Evolutionary conservation across 2,888 invertebrate species (phyloP).

Genomic region (Glyphotaelius pellucidus): DNA sequence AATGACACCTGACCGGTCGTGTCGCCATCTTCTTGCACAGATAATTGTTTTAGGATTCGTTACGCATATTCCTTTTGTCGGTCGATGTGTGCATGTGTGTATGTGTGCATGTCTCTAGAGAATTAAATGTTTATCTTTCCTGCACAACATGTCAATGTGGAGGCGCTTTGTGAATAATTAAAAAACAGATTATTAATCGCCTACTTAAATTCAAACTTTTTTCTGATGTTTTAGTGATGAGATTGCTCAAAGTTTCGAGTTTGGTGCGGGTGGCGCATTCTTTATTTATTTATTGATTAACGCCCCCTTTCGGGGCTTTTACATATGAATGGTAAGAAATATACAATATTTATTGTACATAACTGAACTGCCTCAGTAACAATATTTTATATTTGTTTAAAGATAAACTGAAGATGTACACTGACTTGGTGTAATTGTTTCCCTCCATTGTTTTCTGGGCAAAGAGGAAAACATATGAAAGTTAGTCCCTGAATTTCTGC

Average conservation of each 20-base stretch:
- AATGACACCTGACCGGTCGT: background rate
- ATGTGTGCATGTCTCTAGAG: background rate
- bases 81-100: conserved; percentile 9
- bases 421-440: too few relatives aligned
- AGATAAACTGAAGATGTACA: too few relatives aligned
- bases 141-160: background rate
- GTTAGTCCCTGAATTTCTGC: too few relatives aligned
- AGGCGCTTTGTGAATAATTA: background rate
- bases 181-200: background rate
- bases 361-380: too few relatives aligned
- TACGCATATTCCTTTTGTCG: conserved; percentile 37
- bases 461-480: too few relatives aligned
- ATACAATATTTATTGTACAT: too few relatives aligned
- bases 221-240: background rate
- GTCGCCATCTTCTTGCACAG: conserved; percentile 34
- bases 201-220: background rate
- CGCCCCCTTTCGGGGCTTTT: too few relatives aligned
- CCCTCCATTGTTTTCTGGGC: too few relatives aligned
- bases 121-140: conserved; percentile 2
- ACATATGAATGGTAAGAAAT: too few relatives aligned
- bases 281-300: too few relatives aligned
- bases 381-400: too few relatives aligned
- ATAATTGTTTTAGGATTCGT: conserved; percentile 38
- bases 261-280: background rate
- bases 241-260: background rate